Evolutionary conservation across 2,797 vertebrate species (phyloP), one percentile per base, ranked within the genome.

Genomic region (Mormyrus hasselquistii): DNA sequence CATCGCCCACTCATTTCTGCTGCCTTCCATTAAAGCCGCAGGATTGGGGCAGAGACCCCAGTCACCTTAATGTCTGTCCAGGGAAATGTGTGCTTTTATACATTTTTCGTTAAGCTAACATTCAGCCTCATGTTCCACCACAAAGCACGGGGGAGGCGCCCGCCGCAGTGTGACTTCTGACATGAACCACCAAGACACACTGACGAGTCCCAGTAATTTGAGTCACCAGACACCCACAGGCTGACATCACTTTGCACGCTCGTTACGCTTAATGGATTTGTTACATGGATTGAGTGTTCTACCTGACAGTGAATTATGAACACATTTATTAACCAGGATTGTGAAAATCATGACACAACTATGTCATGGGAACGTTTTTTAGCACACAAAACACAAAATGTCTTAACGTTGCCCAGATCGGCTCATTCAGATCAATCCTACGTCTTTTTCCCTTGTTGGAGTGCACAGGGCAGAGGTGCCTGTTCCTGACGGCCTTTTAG

Each of bases 241-340:
- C 44, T 47, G 57, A 44, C 87, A 49, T 49, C 87, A 65, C 41
- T 62, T 87, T 65, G 59, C 57, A 49, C 14, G 41, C 87, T 87
- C 57, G 4, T 65, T 65, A 65, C 69, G 34, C 87, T 65, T 69
- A 87, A 87, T 47, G 59, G 34, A 41, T 38, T 87, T 55, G 86
- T 29, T 86, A 57, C 86, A 41, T 87, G 52, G 52, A 87, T 38
- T 52, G 29, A 57, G 38, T 38, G 34, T 65, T 87, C 57, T 86
- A 22, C 55, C 87, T 87, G 57, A 87, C 57, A 44, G 41, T 87
- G 87, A 69, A 22, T 87, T 87, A 87, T 87, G 87, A 87, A 19
- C 38, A 44, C 52, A 65, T 65, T 87, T 87, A 87, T 87, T 87
- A 59, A 34, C n/a, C 25, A 7, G 86, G 86, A 87, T 87, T 87